phyloP scores from a whole-genome alignment of 2,113 vertebrate genomes.

The Hemichromis elongatus region DNA sequence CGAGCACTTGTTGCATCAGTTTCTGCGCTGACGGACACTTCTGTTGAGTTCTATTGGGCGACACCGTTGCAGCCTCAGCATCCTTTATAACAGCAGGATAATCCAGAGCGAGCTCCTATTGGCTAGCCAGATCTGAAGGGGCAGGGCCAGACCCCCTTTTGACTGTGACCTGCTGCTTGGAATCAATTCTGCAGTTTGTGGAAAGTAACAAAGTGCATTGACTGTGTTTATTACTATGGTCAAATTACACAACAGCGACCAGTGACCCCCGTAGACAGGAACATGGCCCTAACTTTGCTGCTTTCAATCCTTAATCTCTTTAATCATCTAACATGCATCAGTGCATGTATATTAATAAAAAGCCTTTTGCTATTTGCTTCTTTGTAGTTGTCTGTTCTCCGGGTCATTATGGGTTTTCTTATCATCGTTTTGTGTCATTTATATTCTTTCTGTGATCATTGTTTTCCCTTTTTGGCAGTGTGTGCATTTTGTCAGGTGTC shows the following conservation, averaged over 20 bases:
- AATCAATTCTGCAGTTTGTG: not conserved
- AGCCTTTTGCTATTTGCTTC: not conserved
- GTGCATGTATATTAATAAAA: not conserved
- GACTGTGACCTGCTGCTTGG: not conserved
- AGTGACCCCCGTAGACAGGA: not conserved
- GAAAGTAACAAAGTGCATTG: not conserved
- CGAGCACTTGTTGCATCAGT: not conserved
- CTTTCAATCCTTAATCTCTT: not conserved
- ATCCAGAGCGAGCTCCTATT: slow-evolving; percentile 53
- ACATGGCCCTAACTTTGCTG: not conserved
- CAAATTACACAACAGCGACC: not conserved
- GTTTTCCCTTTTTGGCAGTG: too few relatives aligned
- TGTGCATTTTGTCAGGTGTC: too few relatives aligned
- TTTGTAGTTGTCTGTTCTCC: too few relatives aligned
- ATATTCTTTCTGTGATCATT: too few relatives aligned
- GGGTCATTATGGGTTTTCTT: too few relatives aligned
- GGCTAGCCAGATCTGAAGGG: slow-evolving; percentile 19
- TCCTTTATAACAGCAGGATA: slow-evolving; percentile 61
- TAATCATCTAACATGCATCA: not conserved
- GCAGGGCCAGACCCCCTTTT: slow-evolving; percentile 9
- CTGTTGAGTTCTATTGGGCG: not conserved
- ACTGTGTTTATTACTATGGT: not conserved
- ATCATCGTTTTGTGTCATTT: too few relatives aligned
- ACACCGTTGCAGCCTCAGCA: not conserved
- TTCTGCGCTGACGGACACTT: fast-evolving